Conservation (phyloP, 2,113 vertebrate species). For the Speoplatyrhinus poulsoni region DNA sequence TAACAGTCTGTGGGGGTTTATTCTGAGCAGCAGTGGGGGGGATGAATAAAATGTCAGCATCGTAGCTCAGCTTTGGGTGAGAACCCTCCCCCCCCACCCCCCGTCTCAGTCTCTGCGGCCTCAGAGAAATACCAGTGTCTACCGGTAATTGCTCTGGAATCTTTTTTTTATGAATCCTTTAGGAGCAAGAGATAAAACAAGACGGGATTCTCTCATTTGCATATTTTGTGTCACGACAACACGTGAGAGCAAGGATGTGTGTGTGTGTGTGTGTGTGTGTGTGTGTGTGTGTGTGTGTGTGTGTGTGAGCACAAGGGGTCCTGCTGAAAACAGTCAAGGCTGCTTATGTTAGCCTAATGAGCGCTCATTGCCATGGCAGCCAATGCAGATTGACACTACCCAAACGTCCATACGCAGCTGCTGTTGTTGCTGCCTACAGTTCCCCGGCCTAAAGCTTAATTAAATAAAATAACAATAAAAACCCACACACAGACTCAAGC, state of each 20-base stretch:
- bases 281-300: constrained; percentile 8
- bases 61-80: background rate
- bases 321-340: constrained; percentile 35
- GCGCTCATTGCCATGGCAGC: constrained; percentile 42
- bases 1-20: background rate
- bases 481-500: background rate
- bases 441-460: constrained; percentile 14
- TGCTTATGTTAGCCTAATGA: constrained; percentile 58
- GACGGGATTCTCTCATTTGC: constrained; percentile 34
- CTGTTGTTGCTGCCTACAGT: constrained; percentile 27
- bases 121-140: constrained; percentile 29
- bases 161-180: constrained; percentile 30
- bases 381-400: constrained; percentile 27
- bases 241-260: constrained; percentile 3
- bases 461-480: no score
- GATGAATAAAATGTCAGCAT: background rate
- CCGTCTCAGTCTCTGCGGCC: constrained; percentile 3
- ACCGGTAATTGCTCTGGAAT: constrained; percentile 37
- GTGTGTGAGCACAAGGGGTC: background rate
- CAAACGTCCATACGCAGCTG: constrained; percentile 43
- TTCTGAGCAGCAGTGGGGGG: no score
- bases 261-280: constrained; percentile 4
- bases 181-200: constrained; percentile 2
- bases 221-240: constrained; percentile 36
- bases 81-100: constrained; percentile 12